Evolutionary conservation across 2,797 vertebrate genomes (phyloP).

Genomic region (Hyperoplus immaculatus): DNA sequence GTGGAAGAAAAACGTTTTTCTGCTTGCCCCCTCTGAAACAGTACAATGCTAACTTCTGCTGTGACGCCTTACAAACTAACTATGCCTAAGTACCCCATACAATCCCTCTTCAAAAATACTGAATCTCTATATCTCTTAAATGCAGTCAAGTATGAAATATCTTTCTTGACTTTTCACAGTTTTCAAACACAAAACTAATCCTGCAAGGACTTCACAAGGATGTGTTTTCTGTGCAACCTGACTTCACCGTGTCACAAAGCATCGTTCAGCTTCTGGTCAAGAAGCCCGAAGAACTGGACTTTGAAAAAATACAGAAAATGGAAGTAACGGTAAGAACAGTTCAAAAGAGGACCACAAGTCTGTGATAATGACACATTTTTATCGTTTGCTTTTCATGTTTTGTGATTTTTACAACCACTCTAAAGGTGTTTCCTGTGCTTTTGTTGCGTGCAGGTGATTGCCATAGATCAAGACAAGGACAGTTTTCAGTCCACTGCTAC

Average conservation of each 20-base stretch:
- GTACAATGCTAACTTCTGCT: too few species aligned
- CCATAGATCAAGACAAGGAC: constrained; percentile 76
- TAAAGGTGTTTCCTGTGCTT: neutral
- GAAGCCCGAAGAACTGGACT: constrained; percentile 85
- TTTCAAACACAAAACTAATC: constrained; percentile 79
- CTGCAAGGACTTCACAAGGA: constrained; percentile 80
- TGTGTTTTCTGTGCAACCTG: constrained; percentile 87
- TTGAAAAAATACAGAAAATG: constrained; percentile 83
- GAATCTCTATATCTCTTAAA: too few species aligned
- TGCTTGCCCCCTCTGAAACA: too few species aligned
- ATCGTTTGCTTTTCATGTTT: neutral
- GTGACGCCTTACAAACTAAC: too few species aligned
- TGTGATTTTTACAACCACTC: neutral
- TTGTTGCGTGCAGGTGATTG: constrained; percentile 86
- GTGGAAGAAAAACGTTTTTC: too few species aligned
- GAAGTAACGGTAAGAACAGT: constrained; percentile 84
- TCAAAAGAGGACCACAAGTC: neutral
- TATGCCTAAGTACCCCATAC: too few species aligned
- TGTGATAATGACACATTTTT: neutral
- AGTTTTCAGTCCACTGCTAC: constrained; percentile 80
- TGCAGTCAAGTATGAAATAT: neutral
- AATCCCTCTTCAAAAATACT: too few species aligned
- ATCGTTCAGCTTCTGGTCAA: constrained; percentile 87
- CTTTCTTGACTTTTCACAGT: constrained; percentile 74
- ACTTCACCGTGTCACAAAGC: constrained; percentile 54